Evolutionary conservation across 1,140 invertebrate species (phyloP), one percentile per base, ranked within the genome.

Genomic region (Bombus waltoni): DNA sequence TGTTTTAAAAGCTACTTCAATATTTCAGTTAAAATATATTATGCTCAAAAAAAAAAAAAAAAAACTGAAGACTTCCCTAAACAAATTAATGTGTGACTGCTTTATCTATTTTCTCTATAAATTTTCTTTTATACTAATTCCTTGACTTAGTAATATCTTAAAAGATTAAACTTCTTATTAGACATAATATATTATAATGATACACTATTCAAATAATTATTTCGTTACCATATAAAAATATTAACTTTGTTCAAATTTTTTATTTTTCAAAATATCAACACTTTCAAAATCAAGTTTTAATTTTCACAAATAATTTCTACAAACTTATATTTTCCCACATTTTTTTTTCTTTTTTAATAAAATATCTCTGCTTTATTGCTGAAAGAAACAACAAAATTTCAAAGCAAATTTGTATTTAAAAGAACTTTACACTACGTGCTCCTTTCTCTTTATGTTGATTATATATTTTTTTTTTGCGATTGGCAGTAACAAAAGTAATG

Each of bases 401-500:
- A 47, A 86, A 74, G 42, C 80, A 83, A 82, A 70, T 89, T 83
- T 80, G 18, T 70, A 73, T 53, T 87, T 77, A 70, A 87, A 87
- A 80, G 13, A 70, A 81, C 78, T 78, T 87, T 87, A 72, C 53
- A 81, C 40, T 84, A 75, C n/a, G 85, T 76, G 85, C 62, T 75
- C 47, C 79, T 76, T 87, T 87, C 82, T 88, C 47, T 88, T 35
- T n/a, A 42, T 35, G n/a, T 72, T 40, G 38, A 87, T 83, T 89
- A 73, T 65, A 59, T 59, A 62, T 68, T 85, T 71, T 62, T 38
- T 75, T 28, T 66, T 87, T 65, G 70, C 82, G 62, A 84, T 88
- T 90, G 87, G 89, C 89, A 90, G 89, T 90, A 91, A 91, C 81
- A 90, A 90, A 91, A 90, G 84, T 88, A 82, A 83, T 32, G 81